phyloP scores from a whole-genome alignment of 2,113 vertebrate genomes.

The Anhinga rufa region DNA sequence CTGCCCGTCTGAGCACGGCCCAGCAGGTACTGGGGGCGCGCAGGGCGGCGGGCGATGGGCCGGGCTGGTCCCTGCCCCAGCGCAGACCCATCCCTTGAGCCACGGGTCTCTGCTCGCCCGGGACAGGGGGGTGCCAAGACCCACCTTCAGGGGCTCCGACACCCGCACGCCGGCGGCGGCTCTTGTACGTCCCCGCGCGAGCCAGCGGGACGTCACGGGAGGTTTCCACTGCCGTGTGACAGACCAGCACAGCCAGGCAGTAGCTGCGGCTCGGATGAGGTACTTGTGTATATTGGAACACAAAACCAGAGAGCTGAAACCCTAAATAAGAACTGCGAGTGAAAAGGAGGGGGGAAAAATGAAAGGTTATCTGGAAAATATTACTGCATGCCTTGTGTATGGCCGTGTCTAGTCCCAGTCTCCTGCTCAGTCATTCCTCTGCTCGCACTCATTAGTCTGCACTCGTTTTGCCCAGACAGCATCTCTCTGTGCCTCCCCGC shows the following conservation, averaged over 20 bases:
- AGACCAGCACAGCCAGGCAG: neutral
- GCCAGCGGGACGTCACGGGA: neutral
- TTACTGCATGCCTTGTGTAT: neutral
- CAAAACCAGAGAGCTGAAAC: neutral
- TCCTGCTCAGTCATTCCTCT: neutral
- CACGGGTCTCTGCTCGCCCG: neutral
- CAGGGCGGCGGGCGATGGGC: neutral
- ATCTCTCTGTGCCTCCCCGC: neutral
- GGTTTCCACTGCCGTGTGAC: neutral
- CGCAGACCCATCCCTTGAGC: rapidly evolving
- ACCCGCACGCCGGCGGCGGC: rapidly evolving
- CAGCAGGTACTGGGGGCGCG: neutral
- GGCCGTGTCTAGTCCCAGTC: neutral
- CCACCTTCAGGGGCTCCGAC: neutral
- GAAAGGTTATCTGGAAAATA: neutral
- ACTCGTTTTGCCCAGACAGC: neutral
- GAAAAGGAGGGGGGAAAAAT: neutral
- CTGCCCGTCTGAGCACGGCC: neutral
- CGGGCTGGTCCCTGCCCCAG: neutral
- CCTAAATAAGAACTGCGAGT: neutral
- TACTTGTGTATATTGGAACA: neutral
- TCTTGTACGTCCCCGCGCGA: rapidly evolving
- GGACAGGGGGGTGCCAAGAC: neutral
- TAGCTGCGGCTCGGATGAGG: neutral
- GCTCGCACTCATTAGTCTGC: neutral